Percentiles rank a stretch among this genome's conserved stretches.
phyloP scores from a whole-genome alignment of 2,113 vertebrate genomes.

The Heloderma charlesbogerti region DNA sequence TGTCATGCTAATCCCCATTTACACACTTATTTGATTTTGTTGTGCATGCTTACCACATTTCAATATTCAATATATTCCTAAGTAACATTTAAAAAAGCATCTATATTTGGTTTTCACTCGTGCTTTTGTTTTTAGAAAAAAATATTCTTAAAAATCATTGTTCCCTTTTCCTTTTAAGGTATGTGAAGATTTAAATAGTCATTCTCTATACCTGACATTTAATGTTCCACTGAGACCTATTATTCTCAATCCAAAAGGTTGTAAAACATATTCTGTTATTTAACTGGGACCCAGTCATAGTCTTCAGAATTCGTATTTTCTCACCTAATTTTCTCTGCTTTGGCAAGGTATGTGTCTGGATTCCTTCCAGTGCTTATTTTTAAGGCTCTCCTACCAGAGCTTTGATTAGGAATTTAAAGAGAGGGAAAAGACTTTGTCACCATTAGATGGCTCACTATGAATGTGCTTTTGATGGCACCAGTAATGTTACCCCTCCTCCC shows the following conservation, averaged over 20 bases:
- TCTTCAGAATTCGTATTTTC: rapidly evolving
- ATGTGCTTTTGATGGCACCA: slow-evolving; percentile 50
- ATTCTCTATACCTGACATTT: slow-evolving; percentile 22
- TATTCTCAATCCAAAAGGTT: not conserved
- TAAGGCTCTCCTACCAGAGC: not conserved
- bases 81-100: slow-evolving; percentile 16
- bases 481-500: slow-evolving; percentile 59
- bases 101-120: slow-evolving; percentile 32
- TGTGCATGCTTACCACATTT: slow-evolving; percentile 6
- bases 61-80: slow-evolving; percentile 18
- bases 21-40: not conserved
- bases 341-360: not conserved
- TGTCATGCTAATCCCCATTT: not conserved
- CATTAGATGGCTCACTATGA: slow-evolving; percentile 79
- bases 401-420: rapidly evolving
- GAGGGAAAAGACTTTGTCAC: slow-evolving; percentile 19
- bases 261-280: slow-evolving; percentile 14
- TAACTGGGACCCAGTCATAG: rapidly evolving
- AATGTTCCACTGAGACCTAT: not conserved
- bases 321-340: rapidly evolving
- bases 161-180: slow-evolving; percentile 16
- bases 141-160: slow-evolving; percentile 1
- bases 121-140: not conserved
- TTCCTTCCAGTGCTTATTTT: not conserved
- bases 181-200: not conserved